Conservation (phyloP, 2,888 invertebrate species). For the Desoria tigrina region DNA sequence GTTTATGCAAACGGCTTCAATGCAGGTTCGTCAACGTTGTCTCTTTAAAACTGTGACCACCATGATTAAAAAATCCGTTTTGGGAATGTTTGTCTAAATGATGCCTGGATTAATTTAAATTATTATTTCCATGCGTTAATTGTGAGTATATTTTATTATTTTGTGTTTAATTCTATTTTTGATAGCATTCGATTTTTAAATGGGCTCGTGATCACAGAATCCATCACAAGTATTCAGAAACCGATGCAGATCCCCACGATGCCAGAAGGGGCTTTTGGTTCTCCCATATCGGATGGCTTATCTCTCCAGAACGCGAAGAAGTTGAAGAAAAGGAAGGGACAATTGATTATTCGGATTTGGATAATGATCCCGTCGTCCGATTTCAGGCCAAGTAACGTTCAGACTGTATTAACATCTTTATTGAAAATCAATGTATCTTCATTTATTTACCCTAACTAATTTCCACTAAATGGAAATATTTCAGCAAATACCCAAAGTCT, state of each 20-base stretch:
- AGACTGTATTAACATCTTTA: not conserved
- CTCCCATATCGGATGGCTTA: constrained; percentile 91
- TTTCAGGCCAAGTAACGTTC: constrained; percentile 78
- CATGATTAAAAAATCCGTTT: too few relatives aligned
- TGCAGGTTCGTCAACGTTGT: constrained; percentile 19
- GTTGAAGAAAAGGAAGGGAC: constrained; percentile 81
- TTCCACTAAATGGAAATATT: too few relatives aligned
- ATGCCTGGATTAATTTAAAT: too few relatives aligned
- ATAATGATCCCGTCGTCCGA: constrained; percentile 73
- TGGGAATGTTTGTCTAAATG: too few relatives aligned
- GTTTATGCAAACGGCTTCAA: constrained; percentile 24
- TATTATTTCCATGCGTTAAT: too few relatives aligned
- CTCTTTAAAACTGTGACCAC: too few relatives aligned
- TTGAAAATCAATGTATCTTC: too few relatives aligned
- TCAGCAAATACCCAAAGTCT: too few relatives aligned
- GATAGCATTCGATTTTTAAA: constrained; percentile 24
- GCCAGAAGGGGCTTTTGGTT: constrained; percentile 92
- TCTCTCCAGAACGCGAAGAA: constrained; percentile 85
- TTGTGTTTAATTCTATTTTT: too few relatives aligned
- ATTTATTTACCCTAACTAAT: too few relatives aligned
- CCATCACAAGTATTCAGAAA: constrained; percentile 69
- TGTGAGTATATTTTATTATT: too few relatives aligned
- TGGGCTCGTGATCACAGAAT: constrained; percentile 15
- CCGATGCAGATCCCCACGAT: constrained; percentile 91
- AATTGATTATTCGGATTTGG: constrained; percentile 80